These are phyloP conservation scores for Tribolium freemani DNA, from an alignment of 2,888 invertebrate species.

Conservation along the genomic window DNA sequence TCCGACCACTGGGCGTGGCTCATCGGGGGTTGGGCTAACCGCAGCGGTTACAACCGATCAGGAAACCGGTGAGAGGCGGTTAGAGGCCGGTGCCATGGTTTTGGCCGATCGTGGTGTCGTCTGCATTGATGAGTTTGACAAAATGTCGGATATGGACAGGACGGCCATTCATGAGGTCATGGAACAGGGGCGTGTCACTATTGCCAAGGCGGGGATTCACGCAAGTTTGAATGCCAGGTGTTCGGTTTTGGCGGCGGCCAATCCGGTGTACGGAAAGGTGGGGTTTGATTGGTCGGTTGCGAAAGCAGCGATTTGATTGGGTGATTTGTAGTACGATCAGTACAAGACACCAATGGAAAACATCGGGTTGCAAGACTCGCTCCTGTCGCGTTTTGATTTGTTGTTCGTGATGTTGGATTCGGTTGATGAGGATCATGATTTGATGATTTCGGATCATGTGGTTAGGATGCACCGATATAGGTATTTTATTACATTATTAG, in stretches of 20 bases:
- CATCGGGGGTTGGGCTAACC: slow-evolving; percentile 98
- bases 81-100: slow-evolving; percentile 99
- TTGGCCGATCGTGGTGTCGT: slow-evolving; percentile 98
- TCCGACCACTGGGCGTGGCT: slow-evolving; percentile 97
- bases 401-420: slow-evolving; percentile 97
- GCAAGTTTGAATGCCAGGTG: slow-evolving; percentile 97
- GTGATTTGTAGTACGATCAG: slow-evolving; percentile 87
- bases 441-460: slow-evolving; percentile 95
- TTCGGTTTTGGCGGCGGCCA: slow-evolving; percentile 98
- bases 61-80: slow-evolving; percentile 81
- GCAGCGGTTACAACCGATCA: slow-evolving; percentile 98
- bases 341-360: slow-evolving; percentile 99
- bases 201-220: slow-evolving; percentile 99
- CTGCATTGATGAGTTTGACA: slow-evolving; percentile 98
- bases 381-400: slow-evolving; percentile 97
- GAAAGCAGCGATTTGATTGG: neutral
- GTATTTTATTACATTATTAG: too few relatives aligned
- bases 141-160: slow-evolving; percentile 99
- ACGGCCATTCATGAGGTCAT: slow-evolving; percentile 99
- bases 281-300: slow-evolving; percentile 52
- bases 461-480: slow-evolving; percentile 96
- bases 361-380: slow-evolving; percentile 97
- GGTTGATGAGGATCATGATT: slow-evolving; percentile 91
- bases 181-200: slow-evolving; percentile 98
- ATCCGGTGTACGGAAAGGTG: slow-evolving; percentile 97